These are phyloP conservation scores for Tetrax tetrax DNA, from an alignment of 2,113 vertebrate genomes.

Conservation along the genomic window DNA sequence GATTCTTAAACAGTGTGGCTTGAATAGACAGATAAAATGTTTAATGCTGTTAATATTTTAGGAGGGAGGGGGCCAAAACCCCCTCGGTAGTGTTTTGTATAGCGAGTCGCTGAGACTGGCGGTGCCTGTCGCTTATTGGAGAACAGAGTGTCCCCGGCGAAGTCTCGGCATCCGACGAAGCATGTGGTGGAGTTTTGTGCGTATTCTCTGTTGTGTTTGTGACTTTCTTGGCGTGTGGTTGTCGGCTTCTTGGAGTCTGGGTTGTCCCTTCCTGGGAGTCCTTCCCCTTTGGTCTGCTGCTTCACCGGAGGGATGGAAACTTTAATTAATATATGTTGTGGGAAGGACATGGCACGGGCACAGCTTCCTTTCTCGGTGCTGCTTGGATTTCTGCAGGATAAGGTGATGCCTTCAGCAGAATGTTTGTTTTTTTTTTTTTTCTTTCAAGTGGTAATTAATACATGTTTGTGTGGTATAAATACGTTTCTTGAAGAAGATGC, in stretches of 20 bases:
- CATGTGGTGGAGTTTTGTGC: neutral
- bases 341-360: neutral
- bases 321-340: fast-evolving
- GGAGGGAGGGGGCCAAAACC: no score
- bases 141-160: neutral
- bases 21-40: neutral
- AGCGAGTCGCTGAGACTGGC: neutral
- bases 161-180: neutral
- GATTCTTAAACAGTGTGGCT: neutral
- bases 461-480: neutral
- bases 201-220: neutral
- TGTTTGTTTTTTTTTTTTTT: neutral
- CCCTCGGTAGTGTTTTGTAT: neutral
- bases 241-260: neutral
- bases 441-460: neutral
- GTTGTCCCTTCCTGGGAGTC: neutral
- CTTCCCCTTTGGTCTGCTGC: neutral
- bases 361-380: fast-evolving
- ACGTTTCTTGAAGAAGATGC: neutral
- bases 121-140: neutral
- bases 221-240: neutral
- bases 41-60: neutral
- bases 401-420: neutral
- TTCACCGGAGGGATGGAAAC: neutral
- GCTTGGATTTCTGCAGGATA: neutral